Conservation (phyloP, 37 sponge, comb jelly and placozoan genomes). For the Aplysina aerophoba region DNA sequence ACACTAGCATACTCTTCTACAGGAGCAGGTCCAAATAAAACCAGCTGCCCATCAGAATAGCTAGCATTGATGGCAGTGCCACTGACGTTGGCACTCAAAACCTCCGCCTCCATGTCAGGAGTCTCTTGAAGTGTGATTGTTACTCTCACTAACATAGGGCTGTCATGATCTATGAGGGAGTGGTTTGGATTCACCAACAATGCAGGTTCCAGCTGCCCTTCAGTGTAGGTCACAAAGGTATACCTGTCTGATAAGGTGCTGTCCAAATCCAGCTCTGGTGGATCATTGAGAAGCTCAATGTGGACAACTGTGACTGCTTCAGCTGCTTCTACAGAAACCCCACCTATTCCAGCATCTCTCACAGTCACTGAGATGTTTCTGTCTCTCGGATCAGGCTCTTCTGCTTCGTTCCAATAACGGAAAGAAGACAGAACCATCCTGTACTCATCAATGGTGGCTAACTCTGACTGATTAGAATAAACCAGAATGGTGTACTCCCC, state of each 20-base stretch:
- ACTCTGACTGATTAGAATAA: background rate
- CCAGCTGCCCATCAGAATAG: conserved; percentile 26
- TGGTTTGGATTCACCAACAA: conserved; percentile 17
- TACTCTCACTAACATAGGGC: conserved; percentile 38
- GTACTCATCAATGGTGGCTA: conserved; percentile 53
- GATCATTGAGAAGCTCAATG: conserved; percentile 77
- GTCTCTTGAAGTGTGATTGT: conserved; percentile 50
- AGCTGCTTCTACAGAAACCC: background rate
- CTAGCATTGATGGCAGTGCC: conserved; percentile 43
- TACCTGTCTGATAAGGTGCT: conserved; percentile 39
- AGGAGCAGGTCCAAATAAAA: conserved; percentile 75
- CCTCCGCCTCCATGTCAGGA: conserved; percentile 69
- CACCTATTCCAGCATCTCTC: conserved; percentile 38
- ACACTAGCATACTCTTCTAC: conserved; percentile 65
- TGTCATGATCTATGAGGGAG: conserved; percentile 79
- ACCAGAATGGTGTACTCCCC: background rate
- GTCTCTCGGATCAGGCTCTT: conserved; percentile 64
- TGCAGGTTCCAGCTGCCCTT: conserved; percentile 65
- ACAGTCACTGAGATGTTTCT: conserved; percentile 52
- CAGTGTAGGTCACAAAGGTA: conserved; percentile 49
- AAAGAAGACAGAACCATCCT: conserved; percentile 56
- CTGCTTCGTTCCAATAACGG: conserved; percentile 73
- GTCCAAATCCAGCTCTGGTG: conserved; percentile 84
- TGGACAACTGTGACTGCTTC: conserved; percentile 35
- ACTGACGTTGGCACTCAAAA: conserved; percentile 55